A percentile compares a stretch with the other conserved stretches of the same genome.
These are phyloP conservation scores for Pedetes capensis DNA, from an alignment of 2,113 vertebrate genomes.

Conservation along the genomic window DNA sequence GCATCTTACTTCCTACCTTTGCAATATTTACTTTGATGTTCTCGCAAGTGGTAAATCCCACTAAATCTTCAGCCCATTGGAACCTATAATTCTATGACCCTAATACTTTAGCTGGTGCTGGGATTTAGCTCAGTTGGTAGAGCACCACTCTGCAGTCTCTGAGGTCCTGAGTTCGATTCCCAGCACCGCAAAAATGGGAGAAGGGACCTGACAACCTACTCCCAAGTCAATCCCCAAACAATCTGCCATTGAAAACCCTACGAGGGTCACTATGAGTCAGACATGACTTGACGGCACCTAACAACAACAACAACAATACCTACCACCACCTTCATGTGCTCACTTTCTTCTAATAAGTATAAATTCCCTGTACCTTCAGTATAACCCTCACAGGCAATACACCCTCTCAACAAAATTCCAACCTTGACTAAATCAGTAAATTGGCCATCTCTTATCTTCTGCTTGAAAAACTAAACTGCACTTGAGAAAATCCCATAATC, in stretches of 20 bases:
- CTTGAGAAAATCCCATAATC: background rate
- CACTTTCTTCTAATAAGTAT: background rate
- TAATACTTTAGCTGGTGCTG: too few relatives aligned
- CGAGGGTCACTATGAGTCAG: too few relatives aligned
- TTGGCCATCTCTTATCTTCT: background rate
- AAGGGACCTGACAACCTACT: too few relatives aligned
- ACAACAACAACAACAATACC: too few relatives aligned
- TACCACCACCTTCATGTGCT: background rate
- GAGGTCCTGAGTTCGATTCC: too few relatives aligned
- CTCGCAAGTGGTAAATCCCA: background rate
- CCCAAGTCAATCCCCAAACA: too few relatives aligned
- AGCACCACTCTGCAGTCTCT: too few relatives aligned
- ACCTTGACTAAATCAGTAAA: background rate
- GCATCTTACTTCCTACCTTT: background rate
- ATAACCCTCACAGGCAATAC: background rate
- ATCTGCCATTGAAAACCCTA: too few relatives aligned
- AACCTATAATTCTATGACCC: background rate
- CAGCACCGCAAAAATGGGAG: too few relatives aligned
- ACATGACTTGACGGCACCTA: too few relatives aligned
- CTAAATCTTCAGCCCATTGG: background rate
- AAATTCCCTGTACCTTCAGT: background rate
- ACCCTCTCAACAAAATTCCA: background rate
- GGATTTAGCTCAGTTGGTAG: too few relatives aligned
- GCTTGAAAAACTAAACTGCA: background rate
- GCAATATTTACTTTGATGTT: background rate